Evolutionary conservation across 1,140 invertebrate genomes (phyloP), one percentile per base, ranked within the genome.

Genomic region (Drosophila orosa): DNA sequence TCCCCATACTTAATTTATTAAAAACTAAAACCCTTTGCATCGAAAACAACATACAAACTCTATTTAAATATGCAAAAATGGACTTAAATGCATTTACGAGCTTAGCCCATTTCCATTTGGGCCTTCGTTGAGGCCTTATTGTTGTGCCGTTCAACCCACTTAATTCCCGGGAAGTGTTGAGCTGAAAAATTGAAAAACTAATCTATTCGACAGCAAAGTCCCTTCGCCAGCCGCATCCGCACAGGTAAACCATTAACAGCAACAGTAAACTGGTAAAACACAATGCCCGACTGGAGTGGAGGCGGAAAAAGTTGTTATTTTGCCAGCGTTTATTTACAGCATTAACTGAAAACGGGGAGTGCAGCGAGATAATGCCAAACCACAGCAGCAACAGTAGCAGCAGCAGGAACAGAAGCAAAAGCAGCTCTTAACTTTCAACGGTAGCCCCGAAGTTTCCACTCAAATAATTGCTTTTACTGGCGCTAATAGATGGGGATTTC

Each of bases 381-480:
- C 25, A 31, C 62, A 67, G 48, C 27, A 62, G 40, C 17, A 45
- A 13, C 3, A 35, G 33, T 3, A 60, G 37, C 15, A 44, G 31
- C 48, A 17, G 17, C 15, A 37, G 45, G n/a, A 33, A 54, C 19
- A 37, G 54, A n/a, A 17, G 39, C 27, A 29, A 48, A 15, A 15
- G 35, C 56, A 66, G 33, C 35, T 52, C 58, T 65, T 57, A 61
- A 69, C 75, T 68, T 40, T n/a, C 59, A 45, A 40, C 39, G 27
- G 52, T 65, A 37, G 68, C 37, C 55, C 45, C 19, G 47, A 72
- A 85, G 66, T 85, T 85, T 85, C 58, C 57, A 58, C 77, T 80
- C 55, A 80, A 84, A 85, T 84, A 84, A 84, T 85, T 85, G 77
- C 81, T 76, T 84, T 72, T 54, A 65, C 61, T 45, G 35, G 72